Evolutionary conservation across 2,113 vertebrate species (phyloP), one percentile per base, ranked within the genome.

Genomic region (Marmota monax): DNA sequence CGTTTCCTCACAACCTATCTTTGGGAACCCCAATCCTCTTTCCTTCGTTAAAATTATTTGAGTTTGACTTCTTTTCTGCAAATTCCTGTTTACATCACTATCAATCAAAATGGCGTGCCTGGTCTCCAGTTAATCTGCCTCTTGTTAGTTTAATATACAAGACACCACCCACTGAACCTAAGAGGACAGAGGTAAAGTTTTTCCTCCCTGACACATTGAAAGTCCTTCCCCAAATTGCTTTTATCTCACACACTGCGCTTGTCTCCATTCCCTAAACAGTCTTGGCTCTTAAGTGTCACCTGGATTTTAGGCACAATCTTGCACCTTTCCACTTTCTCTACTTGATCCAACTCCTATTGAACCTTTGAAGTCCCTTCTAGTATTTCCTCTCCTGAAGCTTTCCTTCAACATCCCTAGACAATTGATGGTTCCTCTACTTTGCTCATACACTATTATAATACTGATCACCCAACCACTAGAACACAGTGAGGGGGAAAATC

Each of bases 41-140:
- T 77, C 23, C 70, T 67, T 70, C 74, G 39, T 95, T 88, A 82
- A 87, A 95, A 96, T 56, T 92, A 90, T 86, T 72, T 53, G 27
- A 91, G 17, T 90, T 85, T 87, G 4, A 29, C 42, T 65, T 45
- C n/a, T 53, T 94, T 90, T 93, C 91, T 85, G 39, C 42, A 82
- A 88, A 92, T n/a, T 69, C 12, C 16, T 67, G 22, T 61, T 76
- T 74, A 37, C 4, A 23, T 51, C 82, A 91, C 51, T 84, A 86
- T 86, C 90, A 92, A 85, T 73, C 67, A 95, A 95, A 92, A 48
- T 22, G 39, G 6, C 45, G 4, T 74, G 87, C 65, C 42, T 69
- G 83, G 79, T 34, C 25, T 53, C 56, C 58, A 23, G 7, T 84
- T 86, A 56, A 37, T 13, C 51, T 39, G 32, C 32, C 61, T 79